These are phyloP conservation scores for Nezara viridula DNA, from an alignment of 2,888 invertebrate genomes.

Conservation along the genomic window DNA sequence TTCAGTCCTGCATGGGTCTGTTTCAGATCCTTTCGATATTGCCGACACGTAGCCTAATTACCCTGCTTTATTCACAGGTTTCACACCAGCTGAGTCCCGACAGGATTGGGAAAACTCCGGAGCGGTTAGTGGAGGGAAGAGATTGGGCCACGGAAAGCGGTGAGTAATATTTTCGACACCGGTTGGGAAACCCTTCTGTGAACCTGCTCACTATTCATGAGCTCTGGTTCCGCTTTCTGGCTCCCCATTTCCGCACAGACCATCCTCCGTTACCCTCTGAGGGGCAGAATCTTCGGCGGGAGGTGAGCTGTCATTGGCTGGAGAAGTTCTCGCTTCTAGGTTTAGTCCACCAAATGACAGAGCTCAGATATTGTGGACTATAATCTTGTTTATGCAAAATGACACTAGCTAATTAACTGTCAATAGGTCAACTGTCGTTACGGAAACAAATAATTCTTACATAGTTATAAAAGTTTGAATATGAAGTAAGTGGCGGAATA, in stretches of 20 bases:
- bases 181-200: conserved; percentile 54
- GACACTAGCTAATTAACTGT: no score
- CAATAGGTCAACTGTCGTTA: no score
- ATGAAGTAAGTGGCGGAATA: no score
- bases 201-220: conserved; percentile 57
- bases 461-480: no score
- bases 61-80: background rate
- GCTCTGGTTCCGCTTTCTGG: conserved; percentile 54
- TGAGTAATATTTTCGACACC: conserved; percentile 54
- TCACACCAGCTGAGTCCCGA: background rate
- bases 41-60: background rate
- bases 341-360: no score
- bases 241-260: conserved; percentile 39
- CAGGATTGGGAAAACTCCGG: background rate
- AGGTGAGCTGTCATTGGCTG: background rate
- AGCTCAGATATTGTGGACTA: no score
- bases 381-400: no score
- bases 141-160: conserved; percentile 4
- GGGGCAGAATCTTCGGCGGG: background rate
- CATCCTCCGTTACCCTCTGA: conserved; percentile 20
- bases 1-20: background rate
- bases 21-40: background rate
- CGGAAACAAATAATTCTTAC: no score
- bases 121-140: background rate
- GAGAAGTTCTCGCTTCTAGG: no score